Conservation (phyloP, 2,113 vertebrate species). For the Equus przewalskii region DNA sequence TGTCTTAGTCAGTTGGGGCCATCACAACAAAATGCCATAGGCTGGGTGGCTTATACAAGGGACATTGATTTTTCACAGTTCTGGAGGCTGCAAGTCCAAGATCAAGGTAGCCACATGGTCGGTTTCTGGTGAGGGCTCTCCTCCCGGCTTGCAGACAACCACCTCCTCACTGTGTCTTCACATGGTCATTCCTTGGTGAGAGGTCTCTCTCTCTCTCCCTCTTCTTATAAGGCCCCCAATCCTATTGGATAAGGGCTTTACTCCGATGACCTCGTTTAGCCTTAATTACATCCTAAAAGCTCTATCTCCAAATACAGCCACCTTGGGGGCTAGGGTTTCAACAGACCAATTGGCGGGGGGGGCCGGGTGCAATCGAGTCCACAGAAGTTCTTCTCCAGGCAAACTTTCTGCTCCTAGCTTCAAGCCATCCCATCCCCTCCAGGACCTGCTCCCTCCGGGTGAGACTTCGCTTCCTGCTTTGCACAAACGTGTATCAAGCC, state of each 20-base stretch:
- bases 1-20: no score
- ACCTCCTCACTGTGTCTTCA: background rate
- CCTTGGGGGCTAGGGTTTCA: background rate
- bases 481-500: background rate
- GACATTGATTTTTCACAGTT: background rate
- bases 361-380: background rate
- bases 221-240: background rate
- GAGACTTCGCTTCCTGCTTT: background rate
- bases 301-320: background rate
- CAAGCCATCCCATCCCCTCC: background rate
- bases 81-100: background rate
- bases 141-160: background rate
- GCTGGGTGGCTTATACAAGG: background rate
- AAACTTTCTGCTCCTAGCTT: background rate
- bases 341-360: background rate
- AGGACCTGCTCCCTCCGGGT: background rate
- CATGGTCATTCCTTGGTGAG: background rate
- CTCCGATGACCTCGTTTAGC: background rate
- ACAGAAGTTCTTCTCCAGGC: background rate
- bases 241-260: background rate
- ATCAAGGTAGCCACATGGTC: background rate
- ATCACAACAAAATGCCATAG: no score
- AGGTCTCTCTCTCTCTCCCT: background rate
- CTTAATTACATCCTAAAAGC: background rate
- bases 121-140: no score